A percentile compares a stretch with the other conserved stretches of the same genome.
Evolutionary conservation across 2,888 invertebrate genomes (phyloP).

Genomic region (Hoplodrina ambigua): DNA sequence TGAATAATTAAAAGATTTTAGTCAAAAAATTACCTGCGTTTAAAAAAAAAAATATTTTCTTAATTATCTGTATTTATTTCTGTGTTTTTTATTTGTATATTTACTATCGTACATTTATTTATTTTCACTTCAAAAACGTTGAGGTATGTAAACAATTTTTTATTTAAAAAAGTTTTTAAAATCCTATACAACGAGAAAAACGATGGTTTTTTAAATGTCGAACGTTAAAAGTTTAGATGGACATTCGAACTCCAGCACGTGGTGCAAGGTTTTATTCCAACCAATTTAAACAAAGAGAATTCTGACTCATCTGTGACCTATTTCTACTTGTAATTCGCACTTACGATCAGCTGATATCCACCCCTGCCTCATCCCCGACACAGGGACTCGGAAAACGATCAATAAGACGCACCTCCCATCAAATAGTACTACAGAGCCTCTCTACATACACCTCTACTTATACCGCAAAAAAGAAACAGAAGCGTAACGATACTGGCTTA

Average conservation of each 20-base stretch:
- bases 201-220: neutral
- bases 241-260: neutral
- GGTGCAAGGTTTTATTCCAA: neutral
- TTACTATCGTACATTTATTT: too few relatives aligned
- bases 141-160: too few relatives aligned
- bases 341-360: conserved; percentile 38
- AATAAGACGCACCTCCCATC: conserved; percentile 36
- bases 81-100: too few relatives aligned
- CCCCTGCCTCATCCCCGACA: conserved; percentile 27
- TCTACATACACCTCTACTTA: neutral
- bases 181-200: too few relatives aligned
- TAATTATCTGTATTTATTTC: too few relatives aligned
- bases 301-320: neutral
- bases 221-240: too few relatives aligned
- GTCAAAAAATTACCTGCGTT: too few relatives aligned
- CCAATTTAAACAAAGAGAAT: neutral
- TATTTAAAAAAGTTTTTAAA: too few relatives aligned
- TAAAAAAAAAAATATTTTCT: too few relatives aligned
- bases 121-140: too few relatives aligned
- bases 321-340: conserved; percentile 12
- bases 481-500: conserved; percentile 6
- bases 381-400: conserved; percentile 36
- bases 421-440: neutral
- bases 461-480: conserved; percentile 1
- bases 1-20: too few relatives aligned